Conservation (phyloP, 2,113 vertebrate species). For the Poeciliopsis prolifica region DNA sequence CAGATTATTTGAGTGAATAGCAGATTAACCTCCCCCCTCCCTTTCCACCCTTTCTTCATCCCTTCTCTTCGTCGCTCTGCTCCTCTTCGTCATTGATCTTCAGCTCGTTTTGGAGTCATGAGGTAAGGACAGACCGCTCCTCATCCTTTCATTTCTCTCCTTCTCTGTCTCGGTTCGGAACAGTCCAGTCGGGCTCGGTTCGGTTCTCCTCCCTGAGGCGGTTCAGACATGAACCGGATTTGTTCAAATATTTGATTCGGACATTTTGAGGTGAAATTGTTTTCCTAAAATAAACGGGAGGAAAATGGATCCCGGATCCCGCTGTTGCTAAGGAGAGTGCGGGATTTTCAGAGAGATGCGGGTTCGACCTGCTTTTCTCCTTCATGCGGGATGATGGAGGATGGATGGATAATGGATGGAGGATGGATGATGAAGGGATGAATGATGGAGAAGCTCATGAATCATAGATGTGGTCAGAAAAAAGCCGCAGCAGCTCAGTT, state of each 20-base stretch:
- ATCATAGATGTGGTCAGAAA: conserved; percentile 49
- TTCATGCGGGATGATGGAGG: conserved; percentile 16
- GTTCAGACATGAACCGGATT: neutral
- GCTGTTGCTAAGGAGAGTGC: neutral
- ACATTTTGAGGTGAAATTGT: neutral
- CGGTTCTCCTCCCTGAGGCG: neutral
- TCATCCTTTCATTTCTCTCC: neutral
- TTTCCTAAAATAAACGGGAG: neutral
- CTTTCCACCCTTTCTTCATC: no score
- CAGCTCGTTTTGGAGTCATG: conserved; percentile 55
- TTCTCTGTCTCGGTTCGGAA: neutral
- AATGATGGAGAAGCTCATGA: conserved; percentile 47
- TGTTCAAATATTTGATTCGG: neutral
- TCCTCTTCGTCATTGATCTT: conserved; percentile 38
- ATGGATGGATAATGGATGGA: conserved; percentile 5
- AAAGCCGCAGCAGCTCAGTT: neutral
- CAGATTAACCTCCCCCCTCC: neutral
- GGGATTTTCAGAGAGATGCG: neutral
- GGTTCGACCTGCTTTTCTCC: conserved; percentile 24
- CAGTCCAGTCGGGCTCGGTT: neutral
- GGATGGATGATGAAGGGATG: conserved; percentile 8
- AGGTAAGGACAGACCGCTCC: conserved; percentile 45
- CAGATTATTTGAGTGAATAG: neutral
- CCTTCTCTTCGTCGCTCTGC: neutral
- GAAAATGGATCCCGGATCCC: neutral